Base-by-base conservation (phyloP, 2,888 invertebrate genomes). In the Scotopteryx bipunctaria region DNA sequence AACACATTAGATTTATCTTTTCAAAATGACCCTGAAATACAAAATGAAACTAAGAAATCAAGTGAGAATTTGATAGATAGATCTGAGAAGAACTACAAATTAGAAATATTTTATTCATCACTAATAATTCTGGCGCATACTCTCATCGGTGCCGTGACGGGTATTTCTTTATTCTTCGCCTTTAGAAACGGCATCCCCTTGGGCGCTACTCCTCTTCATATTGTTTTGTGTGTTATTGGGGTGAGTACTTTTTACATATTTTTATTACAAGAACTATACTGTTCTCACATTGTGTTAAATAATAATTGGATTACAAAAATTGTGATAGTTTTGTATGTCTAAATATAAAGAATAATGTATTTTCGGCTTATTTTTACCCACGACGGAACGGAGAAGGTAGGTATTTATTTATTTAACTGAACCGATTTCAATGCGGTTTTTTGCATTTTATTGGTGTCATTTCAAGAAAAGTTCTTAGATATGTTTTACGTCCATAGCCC, bases 221-320 rank as follows among this genome's bases (percentile, higher is more conserved):
- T 86, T 15, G 52, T 81, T 2, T 58, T 87, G 36, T 87, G 87
- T 63, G 83, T 86, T 8, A 49, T 82, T 41, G 88, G 89, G 69
- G 89, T 89, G 61, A 84, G 88, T 79, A 1, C 15, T 5, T 36
- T 25, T n/a, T n/a, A n/a, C n/a, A n/a, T n/a, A n/a, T n/a, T n/a
- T n/a, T n/a, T n/a, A n/a, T n/a, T n/a, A n/a, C n/a, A n/a, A n/a
- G n/a, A n/a, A n/a, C n/a, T n/a, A n/a, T n/a, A n/a, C n/a, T n/a
- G n/a, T n/a, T n/a, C n/a, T n/a, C n/a, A n/a, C n/a, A n/a, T n/a
- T n/a, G n/a, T n/a, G n/a, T n/a, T n/a, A n/a, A n/a, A n/a, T n/a
- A n/a, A n/a, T n/a, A n/a, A n/a, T n/a, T n/a, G n/a, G n/a, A n/a
- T n/a, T n/a, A n/a, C n/a, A n/a, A n/a, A n/a, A n/a, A n/a, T n/a